Percentiles rank a stretch among this genome's conserved stretches.
These are phyloP conservation scores for Otis tarda DNA, from an alignment of 2,113 vertebrate species.

Conservation along the genomic window DNA sequence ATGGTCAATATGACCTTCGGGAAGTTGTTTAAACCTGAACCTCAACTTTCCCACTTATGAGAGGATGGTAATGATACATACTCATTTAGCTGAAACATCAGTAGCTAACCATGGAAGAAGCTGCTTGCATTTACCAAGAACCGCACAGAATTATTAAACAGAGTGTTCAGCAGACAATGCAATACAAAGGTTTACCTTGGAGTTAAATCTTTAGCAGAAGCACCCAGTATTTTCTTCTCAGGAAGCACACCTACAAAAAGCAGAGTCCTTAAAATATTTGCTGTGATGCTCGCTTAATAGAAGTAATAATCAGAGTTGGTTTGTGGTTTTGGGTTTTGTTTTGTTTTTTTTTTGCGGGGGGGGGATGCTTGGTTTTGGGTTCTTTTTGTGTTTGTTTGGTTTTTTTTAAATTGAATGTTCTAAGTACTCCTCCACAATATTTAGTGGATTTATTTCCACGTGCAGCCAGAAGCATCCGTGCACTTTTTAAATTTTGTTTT, in stretches of 20 bases:
- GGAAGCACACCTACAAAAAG: constrained; percentile 68
- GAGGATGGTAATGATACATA: neutral
- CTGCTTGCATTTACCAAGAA: neutral
- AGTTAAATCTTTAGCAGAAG: constrained; percentile 57
- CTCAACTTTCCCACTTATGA: neutral
- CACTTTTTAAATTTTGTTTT: neutral
- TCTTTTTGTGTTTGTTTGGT: too few species aligned
- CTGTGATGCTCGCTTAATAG: neutral
- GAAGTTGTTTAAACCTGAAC: neutral
- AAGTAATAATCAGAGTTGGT: neutral
- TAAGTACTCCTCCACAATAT: neutral
- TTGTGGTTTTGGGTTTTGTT: too few species aligned
- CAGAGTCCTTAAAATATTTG: neutral
- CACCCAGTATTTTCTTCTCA: constrained; percentile 35
- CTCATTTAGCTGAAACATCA: neutral
- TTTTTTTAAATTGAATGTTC: neutral
- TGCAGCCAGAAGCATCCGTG: neutral
- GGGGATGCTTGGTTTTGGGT: too few species aligned
- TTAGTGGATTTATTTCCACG: neutral
- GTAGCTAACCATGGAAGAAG: neutral
- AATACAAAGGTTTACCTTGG: constrained; percentile 68
- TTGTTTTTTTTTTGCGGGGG: too few species aligned
- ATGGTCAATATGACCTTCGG: neutral
- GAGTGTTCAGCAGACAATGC: neutral
- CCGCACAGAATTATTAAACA: neutral